These are phyloP conservation scores for Bombyx huttoni DNA, from an alignment of 2,888 invertebrate species.

Conservation along the genomic window DNA sequence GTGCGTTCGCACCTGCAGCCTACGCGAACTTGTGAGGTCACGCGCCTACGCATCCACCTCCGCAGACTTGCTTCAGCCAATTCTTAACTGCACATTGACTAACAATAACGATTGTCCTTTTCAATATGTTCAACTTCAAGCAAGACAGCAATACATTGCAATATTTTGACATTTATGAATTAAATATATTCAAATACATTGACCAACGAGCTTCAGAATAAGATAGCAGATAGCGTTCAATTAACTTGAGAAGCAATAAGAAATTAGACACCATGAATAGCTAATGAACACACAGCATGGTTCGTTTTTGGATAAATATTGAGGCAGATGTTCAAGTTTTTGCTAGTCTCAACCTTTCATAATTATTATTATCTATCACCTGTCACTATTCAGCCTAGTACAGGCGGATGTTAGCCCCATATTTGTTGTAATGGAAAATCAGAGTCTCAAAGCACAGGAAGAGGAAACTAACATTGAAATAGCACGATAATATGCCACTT, in stretches of 20 bases:
- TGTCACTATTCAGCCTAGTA: neutral
- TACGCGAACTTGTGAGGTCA: slow-evolving; percentile 51
- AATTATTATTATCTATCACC: neutral
- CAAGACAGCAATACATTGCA: slow-evolving; percentile 12
- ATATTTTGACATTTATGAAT: slow-evolving; percentile 14
- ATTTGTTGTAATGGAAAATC: neutral
- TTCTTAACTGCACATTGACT: slow-evolving; percentile 5
- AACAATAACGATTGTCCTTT: neutral
- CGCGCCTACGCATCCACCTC: slow-evolving; percentile 40
- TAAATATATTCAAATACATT: no score
- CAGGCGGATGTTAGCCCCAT: neutral
- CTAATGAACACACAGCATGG: no score
- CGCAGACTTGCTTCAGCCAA: slow-evolving; percentile 15
- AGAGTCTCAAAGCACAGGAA: neutral
- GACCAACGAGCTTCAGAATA: no score
- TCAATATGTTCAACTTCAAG: slow-evolving; percentile 9
- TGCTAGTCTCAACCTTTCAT: neutral
- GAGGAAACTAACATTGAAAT: neutral
- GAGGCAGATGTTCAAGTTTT: neutral
- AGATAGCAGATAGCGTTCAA: no score
- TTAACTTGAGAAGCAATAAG: no score
- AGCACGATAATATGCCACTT: neutral
- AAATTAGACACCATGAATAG: neutral
- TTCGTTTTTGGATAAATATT: neutral
- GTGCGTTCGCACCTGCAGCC: no score